These are phyloP conservation scores for Mus caroli DNA, from an alignment of 2,797 vertebrate genomes.

Conservation along the genomic window DNA sequence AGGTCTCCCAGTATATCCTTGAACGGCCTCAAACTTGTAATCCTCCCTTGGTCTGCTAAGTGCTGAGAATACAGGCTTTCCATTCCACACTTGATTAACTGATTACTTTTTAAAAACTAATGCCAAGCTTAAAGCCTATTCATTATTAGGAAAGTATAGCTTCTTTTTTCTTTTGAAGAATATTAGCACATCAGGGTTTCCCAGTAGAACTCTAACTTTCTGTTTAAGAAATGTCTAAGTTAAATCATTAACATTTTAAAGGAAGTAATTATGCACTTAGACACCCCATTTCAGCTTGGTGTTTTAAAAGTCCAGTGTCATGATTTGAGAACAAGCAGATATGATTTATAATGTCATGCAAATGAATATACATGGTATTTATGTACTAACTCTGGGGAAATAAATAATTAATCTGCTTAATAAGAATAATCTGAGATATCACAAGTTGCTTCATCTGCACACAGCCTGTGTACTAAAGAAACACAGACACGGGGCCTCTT, in stretches of 20 bases:
- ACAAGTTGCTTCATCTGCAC: slow-evolving; percentile 43
- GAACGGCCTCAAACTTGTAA: background rate
- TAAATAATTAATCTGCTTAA: slow-evolving; percentile 78
- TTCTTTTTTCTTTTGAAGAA: slow-evolving; percentile 10
- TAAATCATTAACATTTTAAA: slow-evolving; percentile 64
- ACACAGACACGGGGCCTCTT: background rate
- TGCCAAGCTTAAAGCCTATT: background rate
- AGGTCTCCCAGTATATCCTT: background rate
- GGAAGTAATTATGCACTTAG: slow-evolving; percentile 32
- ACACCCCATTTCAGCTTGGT: slow-evolving; percentile 31
- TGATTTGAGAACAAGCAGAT: slow-evolving; percentile 71
- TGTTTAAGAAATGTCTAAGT: slow-evolving; percentile 53
- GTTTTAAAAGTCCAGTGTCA: slow-evolving; percentile 72
- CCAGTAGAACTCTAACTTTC: slow-evolving; percentile 46
- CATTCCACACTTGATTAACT: background rate
- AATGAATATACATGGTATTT: slow-evolving; percentile 75
- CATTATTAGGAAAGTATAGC: slow-evolving; percentile 23
- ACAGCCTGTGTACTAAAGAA: background rate
- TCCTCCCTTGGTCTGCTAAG: background rate
- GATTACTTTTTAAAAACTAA: slow-evolving; percentile 48
- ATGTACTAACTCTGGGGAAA: slow-evolving; percentile 66
- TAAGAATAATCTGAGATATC: slow-evolving; percentile 68
- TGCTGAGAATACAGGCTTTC: background rate
- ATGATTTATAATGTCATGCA: slow-evolving; percentile 64
- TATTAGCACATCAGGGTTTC: slow-evolving; percentile 30